phyloP scores from a whole-genome alignment of 2,888 invertebrate species.

The Campoletis raptor region DNA sequence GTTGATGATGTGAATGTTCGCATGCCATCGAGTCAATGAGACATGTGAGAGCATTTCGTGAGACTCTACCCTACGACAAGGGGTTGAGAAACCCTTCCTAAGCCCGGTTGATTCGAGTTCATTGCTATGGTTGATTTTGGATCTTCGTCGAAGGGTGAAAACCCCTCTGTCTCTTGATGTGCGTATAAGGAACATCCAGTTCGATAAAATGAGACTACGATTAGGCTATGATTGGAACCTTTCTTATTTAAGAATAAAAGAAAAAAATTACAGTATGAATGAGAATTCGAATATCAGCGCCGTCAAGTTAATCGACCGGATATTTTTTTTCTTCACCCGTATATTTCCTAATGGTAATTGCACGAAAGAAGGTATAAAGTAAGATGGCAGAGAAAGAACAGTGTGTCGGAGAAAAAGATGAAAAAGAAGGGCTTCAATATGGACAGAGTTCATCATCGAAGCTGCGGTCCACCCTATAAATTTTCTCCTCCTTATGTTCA shows the following conservation, averaged over 20 bases:
- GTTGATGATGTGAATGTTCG: conserved; percentile 26
- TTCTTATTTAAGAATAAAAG: not conserved
- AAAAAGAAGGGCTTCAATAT: not conserved
- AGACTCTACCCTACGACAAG: not conserved
- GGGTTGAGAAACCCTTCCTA: conserved; percentile 13
- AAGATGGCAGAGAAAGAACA: not conserved
- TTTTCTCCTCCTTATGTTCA: conserved; percentile 73
- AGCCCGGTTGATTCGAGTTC: conserved; percentile 46
- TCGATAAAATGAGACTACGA: conserved; percentile 15
- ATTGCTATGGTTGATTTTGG: conserved; percentile 38
- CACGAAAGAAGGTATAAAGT: not conserved
- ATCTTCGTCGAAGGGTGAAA: conserved; percentile 35
- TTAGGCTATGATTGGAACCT: not conserved
- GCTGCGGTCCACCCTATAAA: conserved; percentile 34
- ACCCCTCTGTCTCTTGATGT: conserved; percentile 36
- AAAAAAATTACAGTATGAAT: conserved; percentile 23
- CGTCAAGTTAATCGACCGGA: conserved; percentile 34
- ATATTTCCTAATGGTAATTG: conserved; percentile 56
- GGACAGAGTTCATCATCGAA: conserved; percentile 30
- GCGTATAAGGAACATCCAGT: conserved; percentile 16
- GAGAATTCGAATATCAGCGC: conserved; percentile 19
- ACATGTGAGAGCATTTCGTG: conserved; percentile 17
- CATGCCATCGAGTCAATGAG: conserved; percentile 35
- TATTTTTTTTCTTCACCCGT: conserved; percentile 37
- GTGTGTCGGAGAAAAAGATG: not conserved